Percentiles rank a stretch among this genome's conserved stretches.
These are phyloP conservation scores for Lepidocyrtoides sp. DNA, from an alignment of 2,888 invertebrate species.

Conservation along the genomic window DNA sequence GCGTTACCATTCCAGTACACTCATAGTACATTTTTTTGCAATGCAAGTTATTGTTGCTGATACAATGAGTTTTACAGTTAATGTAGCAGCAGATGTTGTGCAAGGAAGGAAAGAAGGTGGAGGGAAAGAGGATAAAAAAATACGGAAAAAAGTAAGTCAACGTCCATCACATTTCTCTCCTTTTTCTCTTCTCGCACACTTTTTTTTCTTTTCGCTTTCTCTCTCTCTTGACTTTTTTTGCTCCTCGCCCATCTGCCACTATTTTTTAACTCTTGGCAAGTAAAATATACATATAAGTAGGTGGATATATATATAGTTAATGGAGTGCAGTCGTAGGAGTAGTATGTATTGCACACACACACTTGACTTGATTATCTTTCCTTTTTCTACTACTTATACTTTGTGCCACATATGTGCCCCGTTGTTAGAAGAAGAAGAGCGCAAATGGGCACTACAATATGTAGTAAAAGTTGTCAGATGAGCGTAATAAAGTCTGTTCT, in stretches of 20 bases:
- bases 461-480: constrained; percentile 69
- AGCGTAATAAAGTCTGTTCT: constrained; percentile 59
- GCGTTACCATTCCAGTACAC: too few relatives aligned
- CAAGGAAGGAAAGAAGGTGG: not conserved
- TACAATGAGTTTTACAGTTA: too few relatives aligned
- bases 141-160: constrained; percentile 26
- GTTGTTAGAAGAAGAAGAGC: not conserved
- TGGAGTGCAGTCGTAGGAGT: constrained; percentile 11
- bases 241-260: constrained; percentile 59
- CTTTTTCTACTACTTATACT: too few relatives aligned
- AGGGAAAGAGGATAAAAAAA: not conserved
- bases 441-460: constrained; percentile 65
- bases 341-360: too few relatives aligned
- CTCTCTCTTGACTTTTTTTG: too few relatives aligned
- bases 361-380: constrained; percentile 6
- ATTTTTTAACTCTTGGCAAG: not conserved
- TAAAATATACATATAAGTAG: not conserved
- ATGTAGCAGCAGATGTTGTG: constrained; percentile 61
- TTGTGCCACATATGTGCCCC: too few relatives aligned
- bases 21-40: constrained; percentile 47
- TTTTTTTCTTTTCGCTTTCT: not conserved
- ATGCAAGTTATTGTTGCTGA: constrained; percentile 28
- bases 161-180: constrained; percentile 26
- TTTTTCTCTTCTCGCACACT: not conserved
- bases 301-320: too few relatives aligned